Conservation (phyloP, 2,113 vertebrate genomes). For the Baryphthengus martii region DNA sequence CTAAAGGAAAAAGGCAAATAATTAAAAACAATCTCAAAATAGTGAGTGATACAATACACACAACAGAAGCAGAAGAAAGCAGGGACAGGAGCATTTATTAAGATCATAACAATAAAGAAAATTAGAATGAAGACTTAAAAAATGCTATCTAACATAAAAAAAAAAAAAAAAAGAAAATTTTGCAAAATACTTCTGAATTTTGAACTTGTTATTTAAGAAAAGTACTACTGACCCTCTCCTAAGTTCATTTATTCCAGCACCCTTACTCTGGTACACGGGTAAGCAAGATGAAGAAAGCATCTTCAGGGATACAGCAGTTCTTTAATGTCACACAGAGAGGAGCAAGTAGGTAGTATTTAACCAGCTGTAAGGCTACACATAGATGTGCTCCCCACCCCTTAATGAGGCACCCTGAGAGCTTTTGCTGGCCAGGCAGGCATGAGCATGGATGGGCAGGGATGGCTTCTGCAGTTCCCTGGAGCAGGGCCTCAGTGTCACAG, state of each 20-base stretch:
- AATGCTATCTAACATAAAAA: background rate
- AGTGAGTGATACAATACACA: background rate
- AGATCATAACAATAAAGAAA: background rate
- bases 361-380: background rate
- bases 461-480: background rate
- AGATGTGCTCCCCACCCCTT: background rate
- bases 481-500: background rate
- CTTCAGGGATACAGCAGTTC: background rate
- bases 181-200: background rate
- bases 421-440: background rate
- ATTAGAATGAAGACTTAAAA: background rate
- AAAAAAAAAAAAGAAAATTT: background rate
- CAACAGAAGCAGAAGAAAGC: background rate
- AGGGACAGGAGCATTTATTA: background rate
- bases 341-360: background rate
- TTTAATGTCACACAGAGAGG: background rate
- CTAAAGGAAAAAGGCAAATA: background rate
- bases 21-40: background rate
- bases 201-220: background rate
- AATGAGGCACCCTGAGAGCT: fast-evolving
- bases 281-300: background rate
- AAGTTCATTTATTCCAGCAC: background rate
- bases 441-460: fast-evolving
- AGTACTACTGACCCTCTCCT: background rate
- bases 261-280: background rate